phyloP scores from a whole-genome alignment of 2,113 vertebrate genomes.

The Mustela lutreola region DNA sequence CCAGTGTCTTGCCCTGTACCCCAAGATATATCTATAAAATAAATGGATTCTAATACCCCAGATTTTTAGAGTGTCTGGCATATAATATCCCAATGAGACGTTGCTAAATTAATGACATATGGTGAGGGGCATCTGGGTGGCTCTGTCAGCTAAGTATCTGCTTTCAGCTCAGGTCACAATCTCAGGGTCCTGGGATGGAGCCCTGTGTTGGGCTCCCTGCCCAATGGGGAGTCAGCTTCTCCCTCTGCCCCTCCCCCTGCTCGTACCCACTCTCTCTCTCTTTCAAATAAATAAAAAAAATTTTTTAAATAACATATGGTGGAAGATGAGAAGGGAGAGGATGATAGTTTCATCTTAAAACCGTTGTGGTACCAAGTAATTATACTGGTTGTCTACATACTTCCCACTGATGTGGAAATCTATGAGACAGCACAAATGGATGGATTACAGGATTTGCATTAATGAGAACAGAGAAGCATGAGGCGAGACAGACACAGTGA shows the following conservation, averaged over 20 bases:
- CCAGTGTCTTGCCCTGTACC: not conserved
- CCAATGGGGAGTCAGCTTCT: not conserved
- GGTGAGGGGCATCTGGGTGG: not conserved
- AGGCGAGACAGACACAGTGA: slow-evolving; percentile 42
- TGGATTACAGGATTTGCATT: slow-evolving; percentile 74
- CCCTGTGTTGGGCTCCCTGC: no score
- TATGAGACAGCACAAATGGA: slow-evolving; percentile 71
- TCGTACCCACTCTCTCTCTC: not conserved
- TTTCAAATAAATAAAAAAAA: not conserved
- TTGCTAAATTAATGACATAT: not conserved
- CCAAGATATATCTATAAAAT: not conserved
- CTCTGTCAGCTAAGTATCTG: not conserved
- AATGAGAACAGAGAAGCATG: slow-evolving; percentile 56
- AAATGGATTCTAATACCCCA: not conserved
- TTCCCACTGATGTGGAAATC: slow-evolving; percentile 68
- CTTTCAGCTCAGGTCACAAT: not conserved
- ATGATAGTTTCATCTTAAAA: not conserved
- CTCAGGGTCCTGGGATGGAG: not conserved
- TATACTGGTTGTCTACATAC: not conserved
- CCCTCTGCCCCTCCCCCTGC: not conserved
- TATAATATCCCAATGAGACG: not conserved
- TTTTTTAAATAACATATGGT: not conserved
- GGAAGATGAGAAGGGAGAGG: not conserved
- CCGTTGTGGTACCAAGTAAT: not conserved
- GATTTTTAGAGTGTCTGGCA: not conserved